Evolutionary conservation across 2,888 invertebrate genomes (phyloP), one percentile per base, ranked within the genome.

Genomic region (Melitaea athalia): DNA sequence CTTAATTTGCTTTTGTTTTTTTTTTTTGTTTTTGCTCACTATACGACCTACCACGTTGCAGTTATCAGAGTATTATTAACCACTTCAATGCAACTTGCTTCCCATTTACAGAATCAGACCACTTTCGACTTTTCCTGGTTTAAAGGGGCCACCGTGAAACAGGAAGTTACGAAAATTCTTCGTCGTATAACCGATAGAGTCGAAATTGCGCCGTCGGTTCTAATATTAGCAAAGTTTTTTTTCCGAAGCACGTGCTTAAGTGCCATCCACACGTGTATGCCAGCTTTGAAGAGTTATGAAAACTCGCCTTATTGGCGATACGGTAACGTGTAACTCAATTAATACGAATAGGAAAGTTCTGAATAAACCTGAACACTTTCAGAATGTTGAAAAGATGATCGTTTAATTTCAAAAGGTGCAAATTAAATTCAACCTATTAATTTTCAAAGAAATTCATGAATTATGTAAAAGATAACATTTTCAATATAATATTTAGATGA

Each of bases 181-280:
- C 63, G 31, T 55, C 55, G 42, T 66, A 43, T 70, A 63, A 38
- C 45, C 61, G 55, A 42, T 63, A 70, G 60, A 63, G 66, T 67
- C 12, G 63, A 67, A 52, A 62, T 63, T 67, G 63, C 50, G 50
- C 61, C 57, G 62, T 15, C 52, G 55, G 63, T 68, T 62, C 70
- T 70, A 70, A 67, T 70, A 70, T 69, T 69, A 62, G 69, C 53
- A 52, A 64, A 59, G 61, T 60, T 68, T 72, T 73, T 73, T 70
- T 42, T 15, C 63, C 68, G 67, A 66, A 69, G 74, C 77, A 70
- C 77, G 77, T 76, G 77, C 74, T 72, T 69, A 71, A 77, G 75
- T 72, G 71, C 65, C 62, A 74, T 76, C 59, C 67, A 72, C 75
- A 71, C 74, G 73, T 74, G 75, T 68, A 74, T 67, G 70, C 66